Percentiles rank a stretch among this genome's conserved stretches.
Conservation (phyloP, 2,113 vertebrate genomes). For the Oncorhynchus kisutch region DNA sequence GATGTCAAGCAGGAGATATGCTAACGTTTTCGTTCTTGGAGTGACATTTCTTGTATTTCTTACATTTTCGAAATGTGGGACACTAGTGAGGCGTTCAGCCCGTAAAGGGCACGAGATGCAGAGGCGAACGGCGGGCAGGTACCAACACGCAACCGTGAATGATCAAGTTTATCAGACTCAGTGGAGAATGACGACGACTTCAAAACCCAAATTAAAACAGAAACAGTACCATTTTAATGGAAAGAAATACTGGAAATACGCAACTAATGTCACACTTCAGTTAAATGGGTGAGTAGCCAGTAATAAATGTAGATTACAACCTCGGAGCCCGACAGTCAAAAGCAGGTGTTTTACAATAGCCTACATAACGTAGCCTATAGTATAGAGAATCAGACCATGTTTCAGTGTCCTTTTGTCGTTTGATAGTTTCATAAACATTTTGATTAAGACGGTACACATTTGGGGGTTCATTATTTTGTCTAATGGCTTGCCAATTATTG, state of each 20-base stretch:
- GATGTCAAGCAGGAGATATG: neutral
- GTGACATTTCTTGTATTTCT: neutral
- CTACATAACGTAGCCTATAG: too few species aligned
- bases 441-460: too few species aligned
- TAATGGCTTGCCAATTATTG: too few species aligned
- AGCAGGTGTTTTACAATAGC: too few species aligned
- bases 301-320: neutral
- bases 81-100: neutral
- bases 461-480: too few species aligned
- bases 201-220: neutral
- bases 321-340: too few species aligned
- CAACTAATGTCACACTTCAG: neutral
- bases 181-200: neutral
- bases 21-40: neutral
- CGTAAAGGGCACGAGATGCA: neutral
- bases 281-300: neutral
- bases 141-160: neutral
- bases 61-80: neutral
- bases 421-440: too few species aligned
- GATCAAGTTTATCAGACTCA: neutral
- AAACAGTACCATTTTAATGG: neutral
- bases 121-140: neutral
- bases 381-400: too few species aligned
- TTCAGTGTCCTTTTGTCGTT: too few species aligned
- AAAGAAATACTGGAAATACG: slow-evolving; percentile 2